Evolutionary conservation across 1,140 invertebrate genomes (phyloP), one percentile per base, ranked within the genome.

Genomic region (Hylaeus anthracinus): DNA sequence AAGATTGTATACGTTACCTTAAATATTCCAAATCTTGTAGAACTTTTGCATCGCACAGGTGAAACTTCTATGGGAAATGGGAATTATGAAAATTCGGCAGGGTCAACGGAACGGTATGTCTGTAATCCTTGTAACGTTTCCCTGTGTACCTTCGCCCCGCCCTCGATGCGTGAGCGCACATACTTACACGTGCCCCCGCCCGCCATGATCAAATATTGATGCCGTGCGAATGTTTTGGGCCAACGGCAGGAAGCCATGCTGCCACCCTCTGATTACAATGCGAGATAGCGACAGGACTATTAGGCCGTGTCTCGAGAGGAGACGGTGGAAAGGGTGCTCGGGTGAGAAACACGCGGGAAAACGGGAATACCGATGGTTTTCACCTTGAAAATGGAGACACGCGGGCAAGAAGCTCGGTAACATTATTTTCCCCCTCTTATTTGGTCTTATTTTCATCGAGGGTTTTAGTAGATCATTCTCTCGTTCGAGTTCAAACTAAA

Each of bases 161-260:
- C 69, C 71, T 60, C 26, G 8, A 45, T 76, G 26, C 58, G 45
- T 55, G n/a, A 64, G 10, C 48, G 15, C 43, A 43, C 26, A 58
- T 76, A 64, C 26, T 26, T 26, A 26, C 14, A 65, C 66, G 39
- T 43, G 2, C 5, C 12, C 37, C 8, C 15, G 14, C 45, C 74
- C 45, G 58, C 51, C 65, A 72, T 72, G 72, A 79, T 87, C 83
- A 79, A 87, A 84, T 76, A 86, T 87, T 79, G 63, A 87, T 87
- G 56, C 58, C 71, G 51, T 55, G 58, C 45, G 84, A 81, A 72
- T 75, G 61, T 75, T 67, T 73, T 56, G 71, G 65, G 48, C 45
- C 26, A 39, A 39, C 71, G 37, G 65, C 81, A 72, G 75, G 75
- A 82, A 82, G 81, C 76, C 78, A 74, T 84, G 67, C 63, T 79